Evolutionary conservation across 2,888 invertebrate genomes (phyloP).

Genomic region (Pristionchus fissidentatus): DNA sequence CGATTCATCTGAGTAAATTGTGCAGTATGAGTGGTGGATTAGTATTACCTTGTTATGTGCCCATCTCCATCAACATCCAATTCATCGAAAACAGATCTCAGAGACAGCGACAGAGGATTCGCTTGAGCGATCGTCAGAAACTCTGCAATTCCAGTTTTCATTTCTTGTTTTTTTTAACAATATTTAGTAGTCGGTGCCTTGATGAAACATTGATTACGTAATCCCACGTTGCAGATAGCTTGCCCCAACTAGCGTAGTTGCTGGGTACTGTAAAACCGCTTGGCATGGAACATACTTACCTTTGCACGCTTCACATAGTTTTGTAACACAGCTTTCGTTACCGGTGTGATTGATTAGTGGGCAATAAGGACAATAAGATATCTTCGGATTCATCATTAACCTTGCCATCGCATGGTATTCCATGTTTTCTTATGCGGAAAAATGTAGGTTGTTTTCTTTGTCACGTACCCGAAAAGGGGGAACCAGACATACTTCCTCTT

Average conservation of each 20-base stretch:
- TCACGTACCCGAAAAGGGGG: too few species aligned
- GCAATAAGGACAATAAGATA: neutral
- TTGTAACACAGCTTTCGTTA: too few species aligned
- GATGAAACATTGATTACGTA: neutral
- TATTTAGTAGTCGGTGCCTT: too few species aligned
- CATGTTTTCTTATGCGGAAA: too few species aligned
- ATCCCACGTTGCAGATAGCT: too few species aligned
- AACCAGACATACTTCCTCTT: too few species aligned
- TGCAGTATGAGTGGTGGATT: neutral
- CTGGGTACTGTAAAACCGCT: too few species aligned
- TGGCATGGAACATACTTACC: neutral
- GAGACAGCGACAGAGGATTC: slow-evolving; percentile 74
- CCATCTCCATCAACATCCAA: slow-evolving; percentile 75
- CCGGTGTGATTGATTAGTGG: neutral
- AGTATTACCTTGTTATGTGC: slow-evolving; percentile 67
- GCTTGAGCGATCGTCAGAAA: slow-evolving; percentile 73
- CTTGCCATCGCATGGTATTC: too few species aligned
- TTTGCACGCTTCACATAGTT: too few species aligned
- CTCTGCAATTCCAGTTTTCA: slow-evolving; percentile 56
- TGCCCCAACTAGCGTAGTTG: too few species aligned
- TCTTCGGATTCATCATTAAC: neutral
- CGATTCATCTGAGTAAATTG: too few species aligned
- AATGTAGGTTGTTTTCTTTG: too few species aligned
- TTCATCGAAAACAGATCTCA: slow-evolving; percentile 74
- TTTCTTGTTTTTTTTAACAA: neutral